Conservation (phyloP, 2,888 invertebrate genomes). For the Tetragonisca angustula region DNA sequence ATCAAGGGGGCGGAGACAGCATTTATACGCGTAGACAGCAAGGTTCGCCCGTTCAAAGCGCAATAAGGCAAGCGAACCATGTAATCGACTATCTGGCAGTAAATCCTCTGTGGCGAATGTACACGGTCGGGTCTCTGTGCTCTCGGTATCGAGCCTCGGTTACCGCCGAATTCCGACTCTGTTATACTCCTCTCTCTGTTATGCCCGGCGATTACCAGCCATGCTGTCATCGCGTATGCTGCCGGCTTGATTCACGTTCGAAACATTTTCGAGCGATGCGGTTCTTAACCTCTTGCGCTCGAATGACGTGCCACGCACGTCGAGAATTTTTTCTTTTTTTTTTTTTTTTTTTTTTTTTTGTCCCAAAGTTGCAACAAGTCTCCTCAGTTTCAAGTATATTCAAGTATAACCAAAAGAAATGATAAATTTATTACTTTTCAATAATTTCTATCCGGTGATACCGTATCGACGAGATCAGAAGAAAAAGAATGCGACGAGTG, state of each 20-base stretch:
- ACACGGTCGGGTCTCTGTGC: constrained; percentile 40
- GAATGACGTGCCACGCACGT: too few species aligned
- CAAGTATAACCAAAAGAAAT: too few species aligned
- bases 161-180: constrained; percentile 61
- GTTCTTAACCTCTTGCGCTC: background rate
- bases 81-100: constrained; percentile 72
- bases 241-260: constrained; percentile 22
- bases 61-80: constrained; percentile 70
- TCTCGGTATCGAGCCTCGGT: constrained; percentile 36
- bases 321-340: too few species aligned
- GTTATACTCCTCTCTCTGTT: constrained; percentile 61
- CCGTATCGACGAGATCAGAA: too few species aligned
- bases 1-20: constrained; percentile 8
- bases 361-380: too few species aligned
- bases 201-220: constrained; percentile 46
- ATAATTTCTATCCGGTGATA: too few species aligned
- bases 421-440: too few species aligned
- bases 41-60: constrained; percentile 63
- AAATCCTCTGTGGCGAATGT: constrained; percentile 67
- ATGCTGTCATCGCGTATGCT: constrained; percentile 22
- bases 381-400: too few species aligned
- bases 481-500: too few species aligned
- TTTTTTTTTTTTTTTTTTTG: too few species aligned
- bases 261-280: constrained; percentile 6
- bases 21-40: constrained; percentile 48